These are phyloP conservation scores for Diachasmimorpha longicaudata DNA, from an alignment of 1,140 invertebrate species.

Conservation along the genomic window DNA sequence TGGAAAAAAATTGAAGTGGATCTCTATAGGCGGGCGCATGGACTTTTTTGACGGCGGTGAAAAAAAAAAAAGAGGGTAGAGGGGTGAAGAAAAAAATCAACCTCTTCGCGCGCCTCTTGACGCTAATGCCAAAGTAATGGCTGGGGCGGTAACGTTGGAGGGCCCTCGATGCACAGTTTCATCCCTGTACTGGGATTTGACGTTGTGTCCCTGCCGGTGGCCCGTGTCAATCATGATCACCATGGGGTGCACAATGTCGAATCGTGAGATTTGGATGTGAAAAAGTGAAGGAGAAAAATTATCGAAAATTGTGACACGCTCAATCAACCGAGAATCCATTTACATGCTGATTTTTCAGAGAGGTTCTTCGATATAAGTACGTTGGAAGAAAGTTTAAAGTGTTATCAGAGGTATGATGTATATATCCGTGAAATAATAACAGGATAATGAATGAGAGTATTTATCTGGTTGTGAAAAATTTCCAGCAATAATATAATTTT, in stretches of 20 bases:
- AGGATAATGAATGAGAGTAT: no score
- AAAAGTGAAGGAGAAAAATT: slow-evolving; percentile 5
- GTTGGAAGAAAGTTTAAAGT: slow-evolving; percentile 9
- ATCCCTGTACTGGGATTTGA: background rate
- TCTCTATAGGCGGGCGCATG: slow-evolving; percentile 20
- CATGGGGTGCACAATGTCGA: slow-evolving; percentile 13
- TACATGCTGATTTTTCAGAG: slow-evolving; percentile 31
- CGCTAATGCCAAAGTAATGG: slow-evolving; percentile 59
- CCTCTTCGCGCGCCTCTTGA: slow-evolving; percentile 27
- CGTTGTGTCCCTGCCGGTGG: slow-evolving; percentile 15
- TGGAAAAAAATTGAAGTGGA: slow-evolving; percentile 6
- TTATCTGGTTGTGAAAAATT: no score
- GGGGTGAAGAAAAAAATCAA: slow-evolving; percentile 43
- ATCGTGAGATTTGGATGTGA: background rate
- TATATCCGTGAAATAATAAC: background rate
- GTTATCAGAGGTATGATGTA: background rate
- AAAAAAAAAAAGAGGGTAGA: no score
- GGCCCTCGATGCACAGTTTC: slow-evolving; percentile 39
- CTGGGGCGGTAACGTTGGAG: slow-evolving; percentile 55
- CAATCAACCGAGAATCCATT: slow-evolving; percentile 30
- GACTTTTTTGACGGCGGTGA: background rate
- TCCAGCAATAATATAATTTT: no score
- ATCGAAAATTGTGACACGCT: background rate
- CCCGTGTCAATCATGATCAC: slow-evolving; percentile 40
- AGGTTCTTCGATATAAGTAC: slow-evolving; percentile 11